These are phyloP conservation scores for Brachylomia viminalis DNA, from an alignment of 2,888 invertebrate genomes.

Conservation along the genomic window DNA sequence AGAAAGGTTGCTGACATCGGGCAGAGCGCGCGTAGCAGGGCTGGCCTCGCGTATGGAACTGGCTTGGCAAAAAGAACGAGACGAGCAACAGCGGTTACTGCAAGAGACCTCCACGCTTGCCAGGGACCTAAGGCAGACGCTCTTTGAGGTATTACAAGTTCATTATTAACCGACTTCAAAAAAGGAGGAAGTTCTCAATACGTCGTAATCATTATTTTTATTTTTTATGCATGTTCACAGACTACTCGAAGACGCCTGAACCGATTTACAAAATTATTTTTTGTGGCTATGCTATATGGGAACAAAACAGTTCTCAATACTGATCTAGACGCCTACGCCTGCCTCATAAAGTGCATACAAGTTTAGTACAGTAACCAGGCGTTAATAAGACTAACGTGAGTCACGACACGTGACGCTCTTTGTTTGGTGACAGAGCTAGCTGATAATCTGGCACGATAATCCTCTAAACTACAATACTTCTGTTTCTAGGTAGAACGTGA, in stretches of 20 bases:
- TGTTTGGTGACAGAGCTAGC: not conserved
- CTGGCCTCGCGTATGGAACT: conserved; percentile 96
- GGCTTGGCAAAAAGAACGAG: conserved; percentile 98
- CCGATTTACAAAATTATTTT: too few species aligned
- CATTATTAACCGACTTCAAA: not conserved
- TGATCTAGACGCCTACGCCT: not conserved
- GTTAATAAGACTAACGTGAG: not conserved
- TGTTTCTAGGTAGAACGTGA: conserved; percentile 94
- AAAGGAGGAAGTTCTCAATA: not conserved
- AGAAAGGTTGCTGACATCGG: conserved; percentile 95
- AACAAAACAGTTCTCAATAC: not conserved
- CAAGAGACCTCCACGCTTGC: conserved; percentile 98
- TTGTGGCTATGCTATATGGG: not conserved
- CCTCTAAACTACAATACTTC: conserved; percentile 5
- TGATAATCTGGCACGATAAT: not conserved
- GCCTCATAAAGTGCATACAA: not conserved
- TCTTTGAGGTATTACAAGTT: conserved; percentile 92
- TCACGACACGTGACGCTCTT: not conserved
- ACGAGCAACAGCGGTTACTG: conserved; percentile 96
- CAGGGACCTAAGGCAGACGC: conserved; percentile 95
- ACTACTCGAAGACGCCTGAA: too few species aligned
- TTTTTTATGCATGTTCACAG: too few species aligned
- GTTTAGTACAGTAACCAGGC: not conserved
- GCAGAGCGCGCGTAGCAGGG: conserved; percentile 96
- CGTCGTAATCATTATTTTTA: too few species aligned